A percentile compares a stretch with the other conserved stretches of the same genome.
phyloP scores from a whole-genome alignment of 2,888 invertebrate genomes.

The Agriopis leucophaearia region DNA sequence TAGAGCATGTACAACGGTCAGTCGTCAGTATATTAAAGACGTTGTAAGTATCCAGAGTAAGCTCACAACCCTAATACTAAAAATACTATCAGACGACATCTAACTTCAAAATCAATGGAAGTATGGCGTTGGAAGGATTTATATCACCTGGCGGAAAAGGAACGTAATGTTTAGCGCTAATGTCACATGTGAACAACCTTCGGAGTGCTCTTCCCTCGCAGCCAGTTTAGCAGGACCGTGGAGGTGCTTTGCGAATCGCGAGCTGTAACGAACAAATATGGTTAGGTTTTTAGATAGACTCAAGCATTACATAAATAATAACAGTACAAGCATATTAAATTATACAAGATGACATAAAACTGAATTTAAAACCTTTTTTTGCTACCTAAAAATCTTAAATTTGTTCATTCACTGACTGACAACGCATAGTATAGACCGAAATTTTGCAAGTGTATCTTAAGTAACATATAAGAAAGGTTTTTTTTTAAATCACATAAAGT shows the following conservation, averaged over 20 bases:
- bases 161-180: constrained; percentile 19
- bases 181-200: constrained; percentile 86
- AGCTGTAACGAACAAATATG: constrained; percentile 75
- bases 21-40: not conserved
- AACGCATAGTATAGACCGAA: too few species aligned
- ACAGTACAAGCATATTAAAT: not conserved
- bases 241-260: constrained; percentile 93
- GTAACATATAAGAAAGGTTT: too few species aligned
- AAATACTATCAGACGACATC: not conserved
- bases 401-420: too few species aligned
- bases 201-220: constrained; percentile 92
- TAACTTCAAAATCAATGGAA: not conserved
- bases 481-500: too few species aligned
- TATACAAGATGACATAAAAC: too few species aligned
- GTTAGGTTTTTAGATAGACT: not conserved
- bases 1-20: not conserved
- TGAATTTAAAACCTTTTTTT: too few species aligned
- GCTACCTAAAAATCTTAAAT: too few species aligned
- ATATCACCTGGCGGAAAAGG: not conserved
- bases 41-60: not conserved
- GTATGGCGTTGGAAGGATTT: constrained; percentile 5
- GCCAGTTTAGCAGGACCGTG: constrained; percentile 92
- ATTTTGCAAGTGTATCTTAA: too few species aligned
- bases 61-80: not conserved
- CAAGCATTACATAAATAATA: too few species aligned